Percentiles rank a stretch among this genome's conserved stretches.
Evolutionary conservation across 2,888 invertebrate genomes (phyloP).

Genomic region (Eudasyphora cyanicolor): DNA sequence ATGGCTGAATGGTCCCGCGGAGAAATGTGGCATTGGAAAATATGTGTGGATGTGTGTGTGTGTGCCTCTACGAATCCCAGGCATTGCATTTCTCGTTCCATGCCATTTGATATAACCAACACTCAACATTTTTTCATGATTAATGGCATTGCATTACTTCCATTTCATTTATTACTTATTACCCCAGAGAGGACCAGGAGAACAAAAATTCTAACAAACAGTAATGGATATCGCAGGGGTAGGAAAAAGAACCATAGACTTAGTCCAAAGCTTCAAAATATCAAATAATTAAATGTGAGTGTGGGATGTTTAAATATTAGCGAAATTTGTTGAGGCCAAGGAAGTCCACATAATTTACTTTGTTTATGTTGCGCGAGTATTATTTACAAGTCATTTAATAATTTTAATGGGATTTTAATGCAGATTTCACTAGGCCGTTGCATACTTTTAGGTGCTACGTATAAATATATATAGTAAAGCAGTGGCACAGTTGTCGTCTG

Average conservation of each 20-base stretch:
- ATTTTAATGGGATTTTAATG: slow-evolving; percentile 2
- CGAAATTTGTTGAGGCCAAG: not conserved
- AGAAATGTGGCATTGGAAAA: not conserved
- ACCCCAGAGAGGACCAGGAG: not conserved
- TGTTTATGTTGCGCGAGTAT: not conserved
- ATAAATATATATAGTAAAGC: not conserved
- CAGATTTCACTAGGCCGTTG: not conserved
- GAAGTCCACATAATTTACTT: not conserved
- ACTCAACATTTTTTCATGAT: slow-evolving; percentile 10
- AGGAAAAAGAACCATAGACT: not conserved
- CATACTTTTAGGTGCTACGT: not conserved
- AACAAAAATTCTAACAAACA: not conserved
- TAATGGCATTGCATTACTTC: slow-evolving; percentile 32
- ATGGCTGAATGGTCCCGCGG: not conserved
- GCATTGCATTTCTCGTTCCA: not conserved
- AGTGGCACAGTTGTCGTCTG: not conserved
- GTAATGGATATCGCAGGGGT: not conserved
- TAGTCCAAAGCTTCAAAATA: not conserved
- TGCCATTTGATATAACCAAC: no score
- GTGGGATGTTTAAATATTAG: not conserved
- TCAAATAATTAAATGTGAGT: not conserved
- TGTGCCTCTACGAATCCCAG: no score
- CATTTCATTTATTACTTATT: slow-evolving; percentile 34
- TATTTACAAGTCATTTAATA: not conserved
- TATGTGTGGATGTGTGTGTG: not conserved